Percentiles rank a stretch among this genome's conserved stretches.
Evolutionary conservation across 2,888 invertebrate genomes (phyloP).

Genomic region (Flexamia atlantica): DNA sequence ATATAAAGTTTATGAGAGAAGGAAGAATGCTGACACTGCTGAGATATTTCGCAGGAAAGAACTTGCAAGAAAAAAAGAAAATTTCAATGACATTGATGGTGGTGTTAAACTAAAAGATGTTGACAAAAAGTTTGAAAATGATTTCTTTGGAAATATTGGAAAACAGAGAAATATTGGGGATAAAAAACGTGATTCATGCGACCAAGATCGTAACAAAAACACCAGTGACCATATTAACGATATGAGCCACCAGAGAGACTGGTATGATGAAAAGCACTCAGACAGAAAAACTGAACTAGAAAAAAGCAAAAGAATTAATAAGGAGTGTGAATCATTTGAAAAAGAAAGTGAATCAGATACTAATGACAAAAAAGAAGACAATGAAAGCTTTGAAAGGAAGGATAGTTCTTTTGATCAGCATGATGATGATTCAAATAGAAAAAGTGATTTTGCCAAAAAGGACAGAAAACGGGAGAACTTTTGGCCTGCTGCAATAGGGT

Average conservation of each 20-base stretch:
- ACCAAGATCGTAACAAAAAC: conserved; percentile 69
- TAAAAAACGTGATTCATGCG: conserved; percentile 68
- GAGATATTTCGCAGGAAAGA: conserved; percentile 67
- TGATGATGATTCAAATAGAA: conserved; percentile 75
- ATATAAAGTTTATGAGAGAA: conserved; percentile 68
- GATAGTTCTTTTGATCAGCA: conserved; percentile 70
- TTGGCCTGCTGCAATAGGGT: conserved; percentile 81
- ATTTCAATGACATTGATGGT: conserved; percentile 62
- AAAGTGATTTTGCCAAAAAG: conserved; percentile 75
- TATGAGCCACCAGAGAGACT: conserved; percentile 44
- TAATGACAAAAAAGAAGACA: conserved; percentile 68
- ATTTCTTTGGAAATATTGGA: conserved; percentile 62
- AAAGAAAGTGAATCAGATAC: conserved; percentile 67
- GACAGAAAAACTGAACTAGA: conserved; percentile 67
- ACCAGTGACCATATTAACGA: conserved; percentile 4
- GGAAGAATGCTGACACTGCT: conserved; percentile 72
- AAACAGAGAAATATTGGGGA: conserved; percentile 66
- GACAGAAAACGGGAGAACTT: conserved; percentile 80
- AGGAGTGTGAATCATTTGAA: conserved; percentile 67
- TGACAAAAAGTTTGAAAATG: conserved; percentile 66
- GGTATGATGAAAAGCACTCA: conserved; percentile 67
- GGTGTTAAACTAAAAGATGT: conserved; percentile 64
- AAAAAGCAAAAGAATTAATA: conserved; percentile 14
- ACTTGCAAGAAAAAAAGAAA: conserved; percentile 69
- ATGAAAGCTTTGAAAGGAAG: conserved; percentile 68